Base-by-base conservation (phyloP, 2,888 invertebrate species). In the Miltochrista miniata region DNA sequence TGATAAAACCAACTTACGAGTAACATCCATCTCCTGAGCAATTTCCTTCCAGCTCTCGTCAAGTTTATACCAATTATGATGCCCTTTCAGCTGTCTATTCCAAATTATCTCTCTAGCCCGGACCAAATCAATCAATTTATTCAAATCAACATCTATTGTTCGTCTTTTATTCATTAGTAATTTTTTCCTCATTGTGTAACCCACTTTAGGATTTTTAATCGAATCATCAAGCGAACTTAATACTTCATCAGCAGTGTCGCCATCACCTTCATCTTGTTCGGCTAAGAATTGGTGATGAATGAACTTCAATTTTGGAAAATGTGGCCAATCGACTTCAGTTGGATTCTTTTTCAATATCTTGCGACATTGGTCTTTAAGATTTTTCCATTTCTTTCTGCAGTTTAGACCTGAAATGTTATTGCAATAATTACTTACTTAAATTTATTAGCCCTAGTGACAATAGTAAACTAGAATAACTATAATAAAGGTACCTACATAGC, bases 321-420 rank as follows among this genome's bases (percentile, higher is more conserved):
- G 91, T 0, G 89, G 90, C 89, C 90, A 90, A 51, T 91, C 90
- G 3, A 90, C 90, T 2, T 83, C 81, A 39, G 56, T 74, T 0
- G 87, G 80, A 44, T 81, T 79, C 45, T 90, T 91, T 56, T 90
- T 90, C 82, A 90, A 89, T 68, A 91, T 91, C 56, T 92, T 92
- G 12, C 92, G 80, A 54, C 90, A 91, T 68, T 91, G 90, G 56
- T 92, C 92, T 64, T 92, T 92, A 8, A 92, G 73, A 53, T 91
- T 91, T 72, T 92, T 92, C 92, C 92, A 92, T 83, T 84, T 79
- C 53, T 90, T 91, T 55, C 91, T 76, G 72, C 90, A 91, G 66
- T 89, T 88, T 11, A 89, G 61, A 62, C 85, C 90, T 91, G 82
- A 31, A 87, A 86, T 52, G 7, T 31, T 31, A 31, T 31, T 31